These are phyloP conservation scores for Dromius quadrimaculatus DNA, from an alignment of 2,888 invertebrate genomes.

Conservation along the genomic window DNA sequence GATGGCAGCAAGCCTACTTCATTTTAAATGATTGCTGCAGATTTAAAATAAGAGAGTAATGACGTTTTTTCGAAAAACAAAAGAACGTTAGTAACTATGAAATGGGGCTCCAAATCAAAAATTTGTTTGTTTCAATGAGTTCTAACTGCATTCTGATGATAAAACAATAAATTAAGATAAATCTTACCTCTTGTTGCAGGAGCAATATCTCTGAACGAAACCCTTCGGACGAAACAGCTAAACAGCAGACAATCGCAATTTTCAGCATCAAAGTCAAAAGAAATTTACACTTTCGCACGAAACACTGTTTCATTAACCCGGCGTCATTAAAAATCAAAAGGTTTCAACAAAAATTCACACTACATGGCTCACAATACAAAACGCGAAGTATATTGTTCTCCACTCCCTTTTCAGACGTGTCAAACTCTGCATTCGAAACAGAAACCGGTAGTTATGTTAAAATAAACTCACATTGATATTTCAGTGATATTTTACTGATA, in stretches of 20 bases:
- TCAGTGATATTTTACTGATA: slow-evolving; percentile 40
- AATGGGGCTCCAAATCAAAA: too few species aligned
- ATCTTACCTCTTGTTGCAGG: too few species aligned
- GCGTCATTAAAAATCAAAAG: slow-evolving; percentile 39
- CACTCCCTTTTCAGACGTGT: not conserved
- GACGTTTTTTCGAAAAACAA: too few species aligned
- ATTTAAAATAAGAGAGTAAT: too few species aligned
- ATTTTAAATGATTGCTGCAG: too few species aligned
- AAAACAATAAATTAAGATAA: too few species aligned
- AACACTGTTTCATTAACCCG: slow-evolving; percentile 43
- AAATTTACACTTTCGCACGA: slow-evolving; percentile 14
- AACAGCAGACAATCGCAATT: too few species aligned
- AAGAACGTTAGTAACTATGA: too few species aligned
- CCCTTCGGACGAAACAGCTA: too few species aligned
- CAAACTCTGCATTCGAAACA: not conserved
- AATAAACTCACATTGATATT: slow-evolving; percentile 8
- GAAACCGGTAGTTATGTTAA: not conserved
- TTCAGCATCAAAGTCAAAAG: slow-evolving; percentile 15
- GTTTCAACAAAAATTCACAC: not conserved
- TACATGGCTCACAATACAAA: not conserved
- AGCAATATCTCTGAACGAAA: too few species aligned
- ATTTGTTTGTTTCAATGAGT: too few species aligned
- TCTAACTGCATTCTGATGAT: too few species aligned
- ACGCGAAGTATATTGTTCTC: not conserved
- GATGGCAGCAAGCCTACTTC: not conserved